Evolutionary conservation across 2,797 vertebrate species (phyloP).

Genomic region (Parauchenoglanis punctatus): DNA sequence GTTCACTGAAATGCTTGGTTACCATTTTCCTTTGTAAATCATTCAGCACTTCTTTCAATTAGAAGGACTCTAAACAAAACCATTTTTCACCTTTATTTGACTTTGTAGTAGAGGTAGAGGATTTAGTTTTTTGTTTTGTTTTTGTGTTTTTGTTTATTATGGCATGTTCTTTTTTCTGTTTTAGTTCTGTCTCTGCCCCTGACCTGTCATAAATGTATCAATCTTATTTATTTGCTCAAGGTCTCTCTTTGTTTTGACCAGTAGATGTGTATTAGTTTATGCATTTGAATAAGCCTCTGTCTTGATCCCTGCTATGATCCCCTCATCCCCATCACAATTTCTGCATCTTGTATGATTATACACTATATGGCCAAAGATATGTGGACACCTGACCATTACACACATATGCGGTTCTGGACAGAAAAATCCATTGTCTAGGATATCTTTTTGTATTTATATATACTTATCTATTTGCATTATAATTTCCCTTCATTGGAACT

Average conservation of each 20-base stretch:
- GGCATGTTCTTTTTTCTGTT: neutral
- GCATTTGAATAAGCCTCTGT: neutral
- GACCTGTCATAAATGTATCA: too few relatives aligned
- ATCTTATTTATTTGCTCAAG: neutral
- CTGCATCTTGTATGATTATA: neutral
- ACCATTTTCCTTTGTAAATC: neutral
- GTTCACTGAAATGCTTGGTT: slow-evolving; percentile 23
- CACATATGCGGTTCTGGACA: neutral
- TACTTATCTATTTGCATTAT: neutral
- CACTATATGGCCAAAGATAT: neutral
- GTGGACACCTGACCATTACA: neutral
- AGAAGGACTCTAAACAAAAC: neutral
- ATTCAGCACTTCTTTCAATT: neutral
- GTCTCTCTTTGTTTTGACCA: neutral
- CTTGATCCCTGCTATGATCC: neutral
- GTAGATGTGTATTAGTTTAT: neutral
- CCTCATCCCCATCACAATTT: neutral
- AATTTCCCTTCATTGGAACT: too few relatives aligned
- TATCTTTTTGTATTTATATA: neutral
- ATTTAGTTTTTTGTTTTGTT: neutral
- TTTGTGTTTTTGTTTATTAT: neutral
- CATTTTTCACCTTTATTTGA: neutral
- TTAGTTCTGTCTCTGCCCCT: neutral
- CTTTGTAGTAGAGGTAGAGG: neutral
- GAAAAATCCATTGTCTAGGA: neutral